Base-by-base conservation (phyloP, 2,888 invertebrate genomes). In the Galerucella pusilla region DNA sequence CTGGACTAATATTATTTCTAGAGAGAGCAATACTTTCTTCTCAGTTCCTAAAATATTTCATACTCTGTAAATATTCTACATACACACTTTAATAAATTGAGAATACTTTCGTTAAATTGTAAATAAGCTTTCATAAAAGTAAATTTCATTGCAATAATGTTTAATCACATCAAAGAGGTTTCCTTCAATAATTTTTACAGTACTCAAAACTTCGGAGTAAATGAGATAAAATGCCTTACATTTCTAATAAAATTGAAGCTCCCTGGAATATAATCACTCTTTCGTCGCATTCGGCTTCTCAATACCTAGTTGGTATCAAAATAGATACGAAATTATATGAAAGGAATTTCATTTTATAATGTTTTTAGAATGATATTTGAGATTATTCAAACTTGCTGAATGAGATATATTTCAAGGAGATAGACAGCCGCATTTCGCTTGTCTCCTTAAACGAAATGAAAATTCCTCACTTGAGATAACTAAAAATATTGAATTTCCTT, bases 321-420 rank as follows among this genome's bases (percentile, higher is more conserved):
- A 65, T 65, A 65, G 64, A 64, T 71, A 76, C 61, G 45, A 68
- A 75, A 73, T 75, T 73, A 70, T 73, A 73, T 75, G 75, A 75
- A 73, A 76, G 76, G 76, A 76, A 76, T 76, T 71, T 68, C 70
- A 68, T 76, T 73, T 76, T 68, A 68, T 71, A 70, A 61, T 63
- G 73, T 71, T 69, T 54, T 63, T 67, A 57, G 73, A 73, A 67
- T 63, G 73, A 75, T 75, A 75, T 70, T 61, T 70, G 20, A 60
- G 65, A 61, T 73, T 70, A 59, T 75, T 73, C 73, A 67, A 67
- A 66, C 16, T 49, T 49, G 67, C 61, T 66, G 61, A 52, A 75
- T 72, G 61, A 65, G 69, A 75, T 69, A 65, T 71, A 52, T 45
- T 60, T 61, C 72, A 69, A 63, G 69, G 69, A 75, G 72, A 69